Percentiles rank a stretch among this genome's conserved stretches.
Evolutionary conservation across 2,888 invertebrate species (phyloP).

Genomic region (Dysmachus trigonus): DNA sequence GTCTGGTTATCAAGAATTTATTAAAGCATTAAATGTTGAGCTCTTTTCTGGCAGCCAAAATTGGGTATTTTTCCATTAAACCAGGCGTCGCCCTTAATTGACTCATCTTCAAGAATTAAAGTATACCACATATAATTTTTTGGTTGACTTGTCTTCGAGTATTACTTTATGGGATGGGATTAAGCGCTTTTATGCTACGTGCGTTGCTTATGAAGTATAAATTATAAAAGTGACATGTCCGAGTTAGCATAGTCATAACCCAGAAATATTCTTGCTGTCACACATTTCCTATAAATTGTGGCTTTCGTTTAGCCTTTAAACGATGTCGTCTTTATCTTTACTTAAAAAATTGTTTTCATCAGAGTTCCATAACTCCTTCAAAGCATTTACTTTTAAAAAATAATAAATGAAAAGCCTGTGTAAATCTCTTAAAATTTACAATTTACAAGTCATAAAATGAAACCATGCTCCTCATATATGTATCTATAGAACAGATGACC

Average conservation of each 20-base stretch:
- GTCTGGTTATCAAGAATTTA: neutral
- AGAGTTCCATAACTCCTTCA: neutral
- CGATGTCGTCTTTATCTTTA: neutral
- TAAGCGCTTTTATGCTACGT: neutral
- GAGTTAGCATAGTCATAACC: neutral
- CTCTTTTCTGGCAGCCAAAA: neutral
- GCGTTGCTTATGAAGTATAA: neutral
- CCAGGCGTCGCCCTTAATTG: neutral
- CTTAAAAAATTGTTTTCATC: neutral
- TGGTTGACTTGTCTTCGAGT: neutral
- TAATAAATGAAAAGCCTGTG: too few species aligned
- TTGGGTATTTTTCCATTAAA: neutral
- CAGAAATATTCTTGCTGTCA: neutral
- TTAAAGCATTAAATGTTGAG: neutral
- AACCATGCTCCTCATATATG: too few species aligned
- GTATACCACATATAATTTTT: neutral
- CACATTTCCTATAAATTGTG: neutral
- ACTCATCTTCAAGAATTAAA: neutral
- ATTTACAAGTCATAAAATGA: too few species aligned
- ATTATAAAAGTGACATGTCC: neutral
- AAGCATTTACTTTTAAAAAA: neutral
- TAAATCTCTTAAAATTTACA: too few species aligned
- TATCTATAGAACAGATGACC: too few species aligned
- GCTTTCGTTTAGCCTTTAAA: neutral
- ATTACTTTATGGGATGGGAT: neutral